Percentiles rank a stretch among this genome's conserved stretches.
These are phyloP conservation scores for Neomorphus geoffroyi DNA, from an alignment of 2,797 vertebrate species.

Conservation along the genomic window DNA sequence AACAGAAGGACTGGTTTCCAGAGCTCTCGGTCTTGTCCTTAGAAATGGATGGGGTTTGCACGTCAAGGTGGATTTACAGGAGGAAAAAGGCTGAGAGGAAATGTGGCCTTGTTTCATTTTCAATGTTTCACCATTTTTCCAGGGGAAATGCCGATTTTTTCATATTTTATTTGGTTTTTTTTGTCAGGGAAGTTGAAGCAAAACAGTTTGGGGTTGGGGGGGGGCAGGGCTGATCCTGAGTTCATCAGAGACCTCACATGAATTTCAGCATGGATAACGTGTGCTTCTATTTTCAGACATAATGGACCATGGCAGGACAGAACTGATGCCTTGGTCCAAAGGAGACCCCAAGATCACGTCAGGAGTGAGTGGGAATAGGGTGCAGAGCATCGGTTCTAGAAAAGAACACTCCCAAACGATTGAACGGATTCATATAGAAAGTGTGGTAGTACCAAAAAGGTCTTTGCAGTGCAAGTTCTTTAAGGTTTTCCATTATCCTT, in stretches of 20 bases:
- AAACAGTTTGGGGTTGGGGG: neutral
- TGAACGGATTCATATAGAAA: neutral
- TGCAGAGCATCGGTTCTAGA: neutral
- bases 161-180: too few species aligned
- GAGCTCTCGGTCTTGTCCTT: neutral
- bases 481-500: neutral
- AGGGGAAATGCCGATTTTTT: neutral
- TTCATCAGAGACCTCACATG: neutral
- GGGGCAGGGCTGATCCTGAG: neutral
- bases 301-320: neutral
- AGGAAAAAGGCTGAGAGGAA: neutral
- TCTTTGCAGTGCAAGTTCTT: neutral
- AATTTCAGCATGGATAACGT: neutral
- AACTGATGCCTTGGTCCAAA: neutral
- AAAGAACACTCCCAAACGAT: neutral
- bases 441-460: neutral
- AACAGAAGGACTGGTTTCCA: neutral
- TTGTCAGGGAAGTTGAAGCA: neutral
- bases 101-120: neutral
- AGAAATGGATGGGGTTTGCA: neutral
- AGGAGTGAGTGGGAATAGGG: neutral
- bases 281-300: neutral
- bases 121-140: neutral
- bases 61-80: neutral
- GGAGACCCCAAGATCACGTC: neutral